These are phyloP conservation scores for Urosaurus nigricauda DNA, from an alignment of 2,797 vertebrate genomes.

Conservation along the genomic window DNA sequence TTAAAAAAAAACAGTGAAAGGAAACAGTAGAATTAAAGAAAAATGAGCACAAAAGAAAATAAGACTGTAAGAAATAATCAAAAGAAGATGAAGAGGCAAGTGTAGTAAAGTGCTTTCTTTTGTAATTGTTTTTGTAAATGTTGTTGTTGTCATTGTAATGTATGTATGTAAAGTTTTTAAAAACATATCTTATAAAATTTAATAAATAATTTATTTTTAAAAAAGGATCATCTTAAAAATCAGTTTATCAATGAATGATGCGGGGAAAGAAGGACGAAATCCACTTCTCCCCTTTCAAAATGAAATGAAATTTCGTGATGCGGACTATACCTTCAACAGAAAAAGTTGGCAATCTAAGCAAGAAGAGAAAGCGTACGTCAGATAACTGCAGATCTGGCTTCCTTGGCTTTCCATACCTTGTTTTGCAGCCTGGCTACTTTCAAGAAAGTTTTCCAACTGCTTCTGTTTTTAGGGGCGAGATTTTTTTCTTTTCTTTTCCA, in stretches of 20 bases:
- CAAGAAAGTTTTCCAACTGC: background rate
- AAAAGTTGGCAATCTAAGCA: background rate
- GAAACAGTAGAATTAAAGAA: background rate
- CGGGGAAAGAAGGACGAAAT: background rate
- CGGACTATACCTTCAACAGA: background rate
- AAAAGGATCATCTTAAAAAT: slow-evolving; percentile 1
- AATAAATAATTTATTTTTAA: too few species aligned
- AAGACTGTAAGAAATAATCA: too few species aligned
- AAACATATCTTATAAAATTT: too few species aligned
- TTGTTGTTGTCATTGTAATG: too few species aligned
- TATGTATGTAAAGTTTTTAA: too few species aligned
- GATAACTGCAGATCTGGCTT: background rate
- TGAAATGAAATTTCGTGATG: background rate
- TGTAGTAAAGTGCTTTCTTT: too few species aligned
- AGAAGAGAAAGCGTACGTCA: background rate
- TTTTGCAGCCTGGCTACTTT: background rate
- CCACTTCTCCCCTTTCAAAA: background rate
- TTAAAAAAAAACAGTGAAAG: too few species aligned
- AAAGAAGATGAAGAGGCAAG: too few species aligned
- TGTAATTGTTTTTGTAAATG: too few species aligned
- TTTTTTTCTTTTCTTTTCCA: background rate
- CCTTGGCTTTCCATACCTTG: background rate
- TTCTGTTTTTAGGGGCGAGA: background rate
- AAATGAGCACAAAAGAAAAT: too few species aligned
- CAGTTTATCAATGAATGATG: background rate